These are phyloP conservation scores for Megastigmus dorsalis DNA, from an alignment of 2,888 invertebrate genomes.

Conservation along the genomic window DNA sequence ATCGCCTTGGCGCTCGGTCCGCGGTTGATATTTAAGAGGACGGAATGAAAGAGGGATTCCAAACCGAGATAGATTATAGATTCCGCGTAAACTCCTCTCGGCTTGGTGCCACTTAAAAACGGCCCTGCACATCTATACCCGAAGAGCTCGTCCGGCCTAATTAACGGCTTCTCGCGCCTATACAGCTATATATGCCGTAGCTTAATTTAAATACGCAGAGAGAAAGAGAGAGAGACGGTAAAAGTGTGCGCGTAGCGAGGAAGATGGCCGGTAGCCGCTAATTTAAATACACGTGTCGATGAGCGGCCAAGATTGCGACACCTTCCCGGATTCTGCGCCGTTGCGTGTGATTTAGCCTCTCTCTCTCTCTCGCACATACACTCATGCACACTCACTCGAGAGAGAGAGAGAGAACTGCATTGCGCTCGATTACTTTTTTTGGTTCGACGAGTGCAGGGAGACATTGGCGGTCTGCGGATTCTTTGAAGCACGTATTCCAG, in stretches of 20 bases:
- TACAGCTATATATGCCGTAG: too few species aligned
- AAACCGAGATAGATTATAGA: neutral
- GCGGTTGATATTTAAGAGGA: slow-evolving; percentile 6
- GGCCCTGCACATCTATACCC: neutral
- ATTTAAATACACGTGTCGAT: slow-evolving; percentile 74
- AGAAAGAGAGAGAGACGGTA: too few species aligned
- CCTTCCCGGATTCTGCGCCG: slow-evolving; percentile 40
- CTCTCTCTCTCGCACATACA: too few species aligned
- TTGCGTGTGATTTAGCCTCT: too few species aligned
- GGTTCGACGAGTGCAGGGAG: too few species aligned
- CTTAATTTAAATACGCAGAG: slow-evolving; percentile 28
- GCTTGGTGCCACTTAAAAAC: neutral
- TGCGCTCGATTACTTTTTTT: too few species aligned
- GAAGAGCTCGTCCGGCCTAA: neutral
- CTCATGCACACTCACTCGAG: too few species aligned
- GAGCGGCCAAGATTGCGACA: slow-evolving; percentile 71
- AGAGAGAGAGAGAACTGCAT: too few species aligned
- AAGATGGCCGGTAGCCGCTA: slow-evolving; percentile 67
- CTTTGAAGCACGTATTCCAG: too few species aligned
- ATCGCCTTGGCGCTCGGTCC: too few species aligned
- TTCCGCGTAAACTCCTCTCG: neutral
- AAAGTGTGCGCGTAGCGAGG: too few species aligned
- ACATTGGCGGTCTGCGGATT: too few species aligned
- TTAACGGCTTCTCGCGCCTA: slow-evolving; percentile 29
- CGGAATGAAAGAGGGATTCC: slow-evolving; percentile 4